Evolutionary conservation across 2,113 vertebrate species (phyloP).

Genomic region (Siniperca chuatsi): DNA sequence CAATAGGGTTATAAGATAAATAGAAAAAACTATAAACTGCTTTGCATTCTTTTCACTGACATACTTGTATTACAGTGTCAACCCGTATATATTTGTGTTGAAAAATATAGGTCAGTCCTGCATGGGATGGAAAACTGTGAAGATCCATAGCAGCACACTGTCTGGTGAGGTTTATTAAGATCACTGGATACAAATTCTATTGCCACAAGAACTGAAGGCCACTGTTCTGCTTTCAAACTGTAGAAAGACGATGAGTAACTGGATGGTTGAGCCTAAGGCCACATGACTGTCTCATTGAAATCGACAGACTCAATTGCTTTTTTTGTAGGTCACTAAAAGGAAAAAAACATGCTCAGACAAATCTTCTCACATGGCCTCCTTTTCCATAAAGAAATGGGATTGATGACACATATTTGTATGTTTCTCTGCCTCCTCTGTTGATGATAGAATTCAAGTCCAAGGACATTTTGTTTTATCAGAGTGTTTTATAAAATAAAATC

Average conservation of each 20-base stretch:
- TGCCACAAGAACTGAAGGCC: conserved; percentile 24
- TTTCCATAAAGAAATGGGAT: background rate
- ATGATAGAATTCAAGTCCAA: background rate
- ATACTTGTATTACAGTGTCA: background rate
- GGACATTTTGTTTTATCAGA: background rate
- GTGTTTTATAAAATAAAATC: background rate
- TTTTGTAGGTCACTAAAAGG: conserved; percentile 10
- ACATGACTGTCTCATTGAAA: conserved; percentile 20
- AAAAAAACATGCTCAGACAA: background rate
- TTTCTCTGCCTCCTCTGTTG: background rate
- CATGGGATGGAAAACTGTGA: background rate
- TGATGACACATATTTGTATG: background rate
- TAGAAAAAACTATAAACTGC: background rate
- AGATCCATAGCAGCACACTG: background rate
- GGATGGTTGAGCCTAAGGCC: conserved; percentile 8
- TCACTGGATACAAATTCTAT: conserved; percentile 5
- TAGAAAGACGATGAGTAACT: conserved; percentile 5
- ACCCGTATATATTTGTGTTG: background rate
- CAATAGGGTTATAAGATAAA: background rate
- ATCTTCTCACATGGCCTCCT: background rate
- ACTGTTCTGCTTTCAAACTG: conserved; percentile 4
- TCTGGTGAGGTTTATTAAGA: conserved; percentile 9
- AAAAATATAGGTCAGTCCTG: conserved; percentile 30
- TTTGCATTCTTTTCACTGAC: background rate
- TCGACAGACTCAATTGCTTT: background rate